Percentiles rank a stretch among this genome's conserved stretches.
These are phyloP conservation scores for Drosophila lutescens DNA, from an alignment of 2,888 invertebrate species.

Conservation along the genomic window DNA sequence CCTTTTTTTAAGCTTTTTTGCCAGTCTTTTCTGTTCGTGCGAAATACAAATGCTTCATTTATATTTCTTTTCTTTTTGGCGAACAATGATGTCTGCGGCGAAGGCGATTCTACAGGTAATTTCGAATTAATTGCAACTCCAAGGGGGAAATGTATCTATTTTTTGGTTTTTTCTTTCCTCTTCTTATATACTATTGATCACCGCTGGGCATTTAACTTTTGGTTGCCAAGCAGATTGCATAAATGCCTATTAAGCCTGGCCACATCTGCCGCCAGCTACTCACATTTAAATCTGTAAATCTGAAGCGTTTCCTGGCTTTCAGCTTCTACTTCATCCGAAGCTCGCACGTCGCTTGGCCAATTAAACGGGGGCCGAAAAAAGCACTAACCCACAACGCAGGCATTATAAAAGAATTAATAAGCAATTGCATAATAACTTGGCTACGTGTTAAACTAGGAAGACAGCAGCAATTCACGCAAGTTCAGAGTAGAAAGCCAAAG, in stretches of 20 bases:
- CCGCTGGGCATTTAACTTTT: constrained; percentile 1
- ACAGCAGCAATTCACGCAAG: constrained; percentile 53
- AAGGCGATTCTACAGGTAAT: constrained; percentile 32
- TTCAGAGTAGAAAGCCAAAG: constrained; percentile 54
- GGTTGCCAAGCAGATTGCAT: constrained; percentile 8
- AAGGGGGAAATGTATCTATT: constrained; percentile 6
- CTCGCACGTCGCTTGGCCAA: constrained; percentile 66
- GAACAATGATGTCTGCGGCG: constrained; percentile 35
- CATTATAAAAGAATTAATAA: constrained; percentile 63
- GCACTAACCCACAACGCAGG: constrained; percentile 34
- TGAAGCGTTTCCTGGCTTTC: constrained; percentile 24
- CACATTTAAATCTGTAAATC: constrained; percentile 14
- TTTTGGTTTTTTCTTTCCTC: background rate
- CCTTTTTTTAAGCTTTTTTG: constrained; percentile 11
- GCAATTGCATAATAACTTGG: constrained; percentile 57
- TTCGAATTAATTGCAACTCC: constrained; percentile 37
- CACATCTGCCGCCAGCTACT: constrained; percentile 16
- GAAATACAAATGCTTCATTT: constrained; percentile 58
- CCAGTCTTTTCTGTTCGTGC: constrained; percentile 24
- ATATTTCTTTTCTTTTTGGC: constrained; percentile 21
- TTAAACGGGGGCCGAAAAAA: constrained; percentile 54
- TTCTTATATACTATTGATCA: constrained; percentile 8
- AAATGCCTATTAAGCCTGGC: background rate
- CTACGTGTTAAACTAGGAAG: constrained; percentile 68
- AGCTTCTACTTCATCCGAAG: constrained; percentile 10